A percentile compares a stretch with the other conserved stretches of the same genome.
Evolutionary conservation across 2,797 vertebrate genomes (phyloP).

Genomic region (Mormyrops boulengeri): DNA sequence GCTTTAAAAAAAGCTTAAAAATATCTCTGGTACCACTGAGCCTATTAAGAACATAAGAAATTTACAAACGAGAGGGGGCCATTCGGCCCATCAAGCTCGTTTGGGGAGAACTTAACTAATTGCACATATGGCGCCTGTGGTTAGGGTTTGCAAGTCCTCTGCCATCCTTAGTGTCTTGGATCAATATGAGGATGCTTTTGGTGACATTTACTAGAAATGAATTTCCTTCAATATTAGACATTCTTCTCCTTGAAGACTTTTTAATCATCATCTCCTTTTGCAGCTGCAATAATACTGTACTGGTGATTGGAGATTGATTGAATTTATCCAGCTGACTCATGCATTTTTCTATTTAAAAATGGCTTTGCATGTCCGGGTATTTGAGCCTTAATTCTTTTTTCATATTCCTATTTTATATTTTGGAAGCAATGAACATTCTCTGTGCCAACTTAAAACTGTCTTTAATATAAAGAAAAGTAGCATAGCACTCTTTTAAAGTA

Average conservation of each 20-base stretch:
- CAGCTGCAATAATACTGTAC: not conserved
- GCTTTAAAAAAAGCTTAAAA: not conserved
- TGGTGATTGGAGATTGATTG: not conserved
- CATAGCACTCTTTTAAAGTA: not conserved
- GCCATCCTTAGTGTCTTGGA: not conserved
- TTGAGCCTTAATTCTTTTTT: conserved; percentile 1
- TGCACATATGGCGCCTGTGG: not conserved
- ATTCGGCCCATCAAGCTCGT: too few species aligned
- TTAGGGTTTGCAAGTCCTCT: not conserved
- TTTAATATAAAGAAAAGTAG: not conserved
- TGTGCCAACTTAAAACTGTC: conserved; percentile 12
- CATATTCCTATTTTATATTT: conserved; percentile 11
- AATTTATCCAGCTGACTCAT: conserved; percentile 3
- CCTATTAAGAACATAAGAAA: not conserved
- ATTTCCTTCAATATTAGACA: conserved; percentile 6
- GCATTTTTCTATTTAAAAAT: conserved; percentile 9
- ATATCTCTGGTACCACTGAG: not conserved
- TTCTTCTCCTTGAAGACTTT: not conserved
- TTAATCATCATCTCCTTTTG: not conserved
- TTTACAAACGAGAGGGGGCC: too few species aligned
- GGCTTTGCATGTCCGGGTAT: conserved; percentile 3
- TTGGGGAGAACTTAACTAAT: too few species aligned
- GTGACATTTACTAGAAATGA: not conserved
- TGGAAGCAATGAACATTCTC: not conserved
- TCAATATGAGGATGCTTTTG: not conserved